Evolutionary conservation across 2,888 invertebrate species (phyloP), one percentile per base, ranked within the genome.

Genomic region (Leptinotarsa rubiginosa): DNA sequence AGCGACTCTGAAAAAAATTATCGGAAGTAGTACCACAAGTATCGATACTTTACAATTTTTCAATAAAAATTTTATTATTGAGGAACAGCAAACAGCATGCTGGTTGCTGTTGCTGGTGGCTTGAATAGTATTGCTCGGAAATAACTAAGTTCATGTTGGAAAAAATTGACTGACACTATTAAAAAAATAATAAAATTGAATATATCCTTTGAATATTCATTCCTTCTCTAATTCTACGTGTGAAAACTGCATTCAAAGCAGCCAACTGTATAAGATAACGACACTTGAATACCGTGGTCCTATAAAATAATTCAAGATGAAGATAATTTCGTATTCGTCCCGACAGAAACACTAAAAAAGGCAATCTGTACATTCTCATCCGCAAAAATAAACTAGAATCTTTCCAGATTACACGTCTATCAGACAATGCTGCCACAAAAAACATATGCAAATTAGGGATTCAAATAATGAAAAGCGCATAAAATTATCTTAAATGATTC

Each of bases 401-500:
- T 41, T 31, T 62, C 31, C 31, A 62, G 62, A 62, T 41, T 62
- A 62, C 62, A 62, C 41, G 62, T 62, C 62, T 41, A 62, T 62
- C 62, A 62, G 12, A 62, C 31, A 62, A 62, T 31, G 62, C 62
- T 62, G 62, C 62, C 31, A 41, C 62, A 62, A n/a, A 62, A 62
- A 62, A 62, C 25, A n/a, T 62, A 62, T 62, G 62, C 62, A 62
- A 62, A 62, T 62, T 18, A 62, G 62, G 72, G 69, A 72, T 47
- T 65, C 47, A 72, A 72, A 72, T 69, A 72, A 69, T 52, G 69
- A 72, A 75, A 75, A 75, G 75, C 66, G 75, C 75, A 75, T 75
- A 75, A 75, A 75, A 75, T 75, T 72, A 75, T 69, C 69, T 69
- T 49, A 62, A 75, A 72, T 72, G 75, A 72, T 62, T 66, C 72